Evolutionary conservation across 2,113 vertebrate species (phyloP), one percentile per base, ranked within the genome.

Genomic region (Bubo blakistoni): DNA sequence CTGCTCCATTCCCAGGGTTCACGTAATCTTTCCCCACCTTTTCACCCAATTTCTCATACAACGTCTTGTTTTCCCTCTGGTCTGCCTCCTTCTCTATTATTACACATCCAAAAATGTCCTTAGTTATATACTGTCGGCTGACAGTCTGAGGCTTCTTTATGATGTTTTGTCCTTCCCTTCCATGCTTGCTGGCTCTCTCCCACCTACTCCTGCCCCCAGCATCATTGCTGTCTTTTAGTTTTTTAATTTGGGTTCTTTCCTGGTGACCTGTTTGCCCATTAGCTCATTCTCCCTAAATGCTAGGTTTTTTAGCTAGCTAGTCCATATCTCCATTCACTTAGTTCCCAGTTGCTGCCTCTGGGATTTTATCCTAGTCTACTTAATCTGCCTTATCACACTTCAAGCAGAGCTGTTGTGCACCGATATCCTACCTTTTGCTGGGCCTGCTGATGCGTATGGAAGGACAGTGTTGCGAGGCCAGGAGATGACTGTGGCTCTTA

Each of bases 191-290:
- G 27, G 4, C 21, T 66, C 16, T 66, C 4, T 73, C 20, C 38
- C 15, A 44, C 18, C 13, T 51, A 3, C 1, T 11, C 3, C 18
- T 78, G 5, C 9, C 46, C 7, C 2, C 18, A 76, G 7, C 1
- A 2, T 67, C 12, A 44, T 55, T 8, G 14, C 12, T 76, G 40
- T 73, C 27, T 25, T 9, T 51, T 46, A 36, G 10, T 4, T 67
- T 70, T 88, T 32, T 42, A 44, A 29, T 32, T 73, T 8, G 38
- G 0, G 1, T 84, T 88, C 30, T 86, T 25, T 73, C 13, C 27
- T 26, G 7, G 8, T 69, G 24, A 36, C 40, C 29, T 55, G 1
- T 80, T 80, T 77, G 18, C 11, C 21, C 4, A 2, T 27, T 67
- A 76, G 22, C 72, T 84, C 13, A 17, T 69, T 80, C 46, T 69